Base-by-base conservation (phyloP, 2,888 invertebrate genomes). In the Zhuqinia jingwanae region DNA sequence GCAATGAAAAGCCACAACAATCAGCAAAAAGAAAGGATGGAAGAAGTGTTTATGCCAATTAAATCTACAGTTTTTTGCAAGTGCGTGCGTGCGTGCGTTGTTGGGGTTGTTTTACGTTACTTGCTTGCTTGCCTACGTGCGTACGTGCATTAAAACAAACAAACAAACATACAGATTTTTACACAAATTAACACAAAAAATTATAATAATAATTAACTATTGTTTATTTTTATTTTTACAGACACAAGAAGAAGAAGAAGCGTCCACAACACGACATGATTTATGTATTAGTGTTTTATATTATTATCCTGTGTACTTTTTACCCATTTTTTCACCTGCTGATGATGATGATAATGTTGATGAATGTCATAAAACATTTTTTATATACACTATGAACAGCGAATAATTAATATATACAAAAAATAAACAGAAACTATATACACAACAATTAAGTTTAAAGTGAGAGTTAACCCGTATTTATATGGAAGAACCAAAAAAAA, bases 241-340 rank as follows among this genome's bases (percentile, higher is more conserved):
- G 27, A 70, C 47, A 70, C 25, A 68, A 20, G 47, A 70, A 70
- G 47, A 70, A 20, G 45, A 68, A 68, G 22, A 70, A 70, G 70
- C 70, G n/a, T 47, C 15, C 20, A 25, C 17, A 70, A 47, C 17
- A 70, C 47, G n/a, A 70, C 25, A 22, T 3, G n/a, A n/a, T n/a
- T n/a, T n/a, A n/a, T n/a, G n/a, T n/a, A n/a, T n/a, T n/a, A n/a
- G n/a, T n/a, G n/a, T n/a, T n/a, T n/a, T n/a, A n/a, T 56, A 15
- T 56, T 13, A 56, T 56, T 56, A 53, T 42, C n/a, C n/a, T n/a
- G 56, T 56, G 20, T 10, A 20, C 20, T 56, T 56, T 2, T 17
- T 17, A 53, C 53, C 17, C 53, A 56, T 20, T 47, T 47, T 56
- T 56, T n/a, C n/a, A 56, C 22, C 53, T 6, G 17, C n/a, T n/a